Base-by-base conservation (phyloP, 2,113 vertebrate species). In the Brienomyrus brachyistius region DNA sequence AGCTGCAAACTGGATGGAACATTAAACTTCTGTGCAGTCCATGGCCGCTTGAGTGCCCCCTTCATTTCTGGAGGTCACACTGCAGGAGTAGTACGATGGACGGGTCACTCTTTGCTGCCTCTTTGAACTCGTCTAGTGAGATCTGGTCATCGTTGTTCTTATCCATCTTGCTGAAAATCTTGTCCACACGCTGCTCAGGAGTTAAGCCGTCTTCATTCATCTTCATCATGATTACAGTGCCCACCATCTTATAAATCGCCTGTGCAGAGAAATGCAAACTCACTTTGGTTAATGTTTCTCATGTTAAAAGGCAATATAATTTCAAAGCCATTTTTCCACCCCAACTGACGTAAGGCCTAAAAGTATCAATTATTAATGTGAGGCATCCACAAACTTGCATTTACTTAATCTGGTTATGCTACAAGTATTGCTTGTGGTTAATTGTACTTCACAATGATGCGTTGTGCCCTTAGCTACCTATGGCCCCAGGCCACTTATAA, bases 71-170 rank as follows among this genome's bases (percentile, higher is more conserved):
- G 95, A 99, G 98, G 97, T 99, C 98, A 92, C 98, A 99, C 95
- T 99, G 98, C 95, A 99, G 97, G 92, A 99, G 98, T 97, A 99
- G 95, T 95, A 99, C 98, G 48, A 99, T 99, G 96, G 98, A 99
- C 2, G 98, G 98, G 93, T 99, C 98, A 43, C 98, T 97, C 96
- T 99, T 99, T 92, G 98, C 98, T 89, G 98, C 98, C 94, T 99
- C 98, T 96, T 99, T 99, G 97, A 99, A 99, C 94, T 99, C 98
- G 91, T 99, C 98, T 97, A 99, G 94, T 8, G 98, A 94, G 93
- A 99, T 99, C 97, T 99, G 98, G 96, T 99, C 98, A 1, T 99
- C 98, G 96, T 99, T 98, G 96, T 99, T 99, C 97, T 99, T 99
- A 95, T 99, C 98, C 98, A 99, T 99, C 97, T 99, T 99, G 94